Conservation (phyloP, 2,797 vertebrate genomes). For the Momotus momota region DNA sequence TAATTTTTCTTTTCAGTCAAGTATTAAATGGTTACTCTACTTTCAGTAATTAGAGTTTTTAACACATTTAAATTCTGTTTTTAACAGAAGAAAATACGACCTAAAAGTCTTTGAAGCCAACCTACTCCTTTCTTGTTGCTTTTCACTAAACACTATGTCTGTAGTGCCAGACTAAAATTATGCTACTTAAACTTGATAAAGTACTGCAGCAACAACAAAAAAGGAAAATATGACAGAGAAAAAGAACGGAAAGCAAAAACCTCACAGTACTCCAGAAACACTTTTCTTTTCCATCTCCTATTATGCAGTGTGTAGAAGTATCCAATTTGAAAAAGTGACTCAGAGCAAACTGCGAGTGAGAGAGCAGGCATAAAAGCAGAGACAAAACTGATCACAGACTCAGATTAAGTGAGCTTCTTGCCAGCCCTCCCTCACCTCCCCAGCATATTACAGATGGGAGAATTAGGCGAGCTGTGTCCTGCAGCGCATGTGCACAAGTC, state of each 20-base stretch:
- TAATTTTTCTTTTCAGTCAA: conserved; percentile 48
- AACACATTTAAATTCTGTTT: conserved; percentile 19
- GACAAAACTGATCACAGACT: background rate
- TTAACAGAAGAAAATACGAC: conserved; percentile 31
- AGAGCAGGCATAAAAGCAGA: background rate
- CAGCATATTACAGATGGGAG: background rate
- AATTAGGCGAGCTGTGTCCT: background rate
- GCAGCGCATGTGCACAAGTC: background rate
- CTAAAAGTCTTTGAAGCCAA: conserved; percentile 3
- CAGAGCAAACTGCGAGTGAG: background rate
- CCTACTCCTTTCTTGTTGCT: background rate
- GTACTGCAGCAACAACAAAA: background rate
- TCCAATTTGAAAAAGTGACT: conserved; percentile 23
- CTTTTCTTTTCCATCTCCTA: conserved; percentile 15
- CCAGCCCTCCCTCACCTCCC: background rate
- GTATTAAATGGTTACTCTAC: conserved; percentile 40
- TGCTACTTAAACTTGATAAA: conserved; percentile 35
- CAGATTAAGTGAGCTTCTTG: background rate
- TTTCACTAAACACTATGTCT: background rate
- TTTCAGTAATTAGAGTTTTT: conserved; percentile 36
- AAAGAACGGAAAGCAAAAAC: background rate
- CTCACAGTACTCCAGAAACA: background rate
- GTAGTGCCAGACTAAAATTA: conserved; percentile 38
- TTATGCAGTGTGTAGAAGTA: background rate
- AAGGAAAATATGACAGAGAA: conserved; percentile 5